phyloP scores from a whole-genome alignment of 1,140 invertebrate species.

The Vollenhovia emeryi region DNA sequence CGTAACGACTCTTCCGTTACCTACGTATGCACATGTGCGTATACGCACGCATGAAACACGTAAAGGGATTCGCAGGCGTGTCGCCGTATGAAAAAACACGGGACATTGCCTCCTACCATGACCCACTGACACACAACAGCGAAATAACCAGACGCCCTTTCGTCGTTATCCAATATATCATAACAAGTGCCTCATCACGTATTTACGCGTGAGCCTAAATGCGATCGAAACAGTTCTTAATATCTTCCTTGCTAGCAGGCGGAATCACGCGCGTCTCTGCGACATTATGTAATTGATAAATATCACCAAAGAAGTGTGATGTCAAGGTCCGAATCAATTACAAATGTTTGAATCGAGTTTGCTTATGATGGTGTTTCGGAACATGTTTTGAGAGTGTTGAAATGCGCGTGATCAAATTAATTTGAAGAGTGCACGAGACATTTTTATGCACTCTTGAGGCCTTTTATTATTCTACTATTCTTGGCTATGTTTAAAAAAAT shows the following conservation, averaged over 20 bases:
- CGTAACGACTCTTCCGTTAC: constrained; percentile 27
- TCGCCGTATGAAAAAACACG: constrained; percentile 64
- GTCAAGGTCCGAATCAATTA: background rate
- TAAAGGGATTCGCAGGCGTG: constrained; percentile 56
- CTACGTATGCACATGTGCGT: constrained; percentile 20
- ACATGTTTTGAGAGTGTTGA: constrained; percentile 31
- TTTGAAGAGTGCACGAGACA: background rate
- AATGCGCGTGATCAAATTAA: constrained; percentile 52
- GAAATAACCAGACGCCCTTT: constrained; percentile 45
- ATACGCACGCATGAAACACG: constrained; percentile 8
- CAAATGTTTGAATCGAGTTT: background rate
- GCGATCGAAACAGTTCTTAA: background rate
- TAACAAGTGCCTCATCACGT: background rate
- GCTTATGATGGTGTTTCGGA: constrained; percentile 36
- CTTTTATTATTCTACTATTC: too few relatives aligned
- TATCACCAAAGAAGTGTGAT: background rate
- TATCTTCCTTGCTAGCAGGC: background rate
- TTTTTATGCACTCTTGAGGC: background rate
- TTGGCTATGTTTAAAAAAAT: background rate
- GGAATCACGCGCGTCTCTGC: background rate
- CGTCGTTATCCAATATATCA: constrained; percentile 30
- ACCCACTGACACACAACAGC: constrained; percentile 80
- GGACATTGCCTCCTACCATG: constrained; percentile 76
- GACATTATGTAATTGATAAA: background rate
- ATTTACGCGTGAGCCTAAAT: background rate